Conservation (phyloP, 2,888 invertebrate species). For the Boloria selene region DNA sequence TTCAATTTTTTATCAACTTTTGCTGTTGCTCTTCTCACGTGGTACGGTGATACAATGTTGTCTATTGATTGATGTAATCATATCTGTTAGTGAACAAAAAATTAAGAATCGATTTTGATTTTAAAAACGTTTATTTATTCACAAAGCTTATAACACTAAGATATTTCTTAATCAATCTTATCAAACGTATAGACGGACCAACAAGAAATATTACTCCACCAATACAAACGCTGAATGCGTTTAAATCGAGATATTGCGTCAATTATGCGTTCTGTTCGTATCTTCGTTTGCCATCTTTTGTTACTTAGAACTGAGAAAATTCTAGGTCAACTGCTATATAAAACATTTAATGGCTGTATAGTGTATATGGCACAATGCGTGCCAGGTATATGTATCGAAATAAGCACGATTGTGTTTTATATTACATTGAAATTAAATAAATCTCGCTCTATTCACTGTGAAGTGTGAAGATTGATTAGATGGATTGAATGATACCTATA, state of each 20-base stretch:
- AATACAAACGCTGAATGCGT: constrained; percentile 3
- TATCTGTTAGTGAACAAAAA: no score
- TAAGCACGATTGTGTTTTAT: neutral
- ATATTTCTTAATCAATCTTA: neutral
- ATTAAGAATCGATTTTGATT: no score
- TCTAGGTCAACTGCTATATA: constrained; percentile 36
- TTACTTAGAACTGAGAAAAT: constrained; percentile 34
- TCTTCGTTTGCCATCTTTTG: constrained; percentile 35
- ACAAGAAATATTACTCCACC: neutral
- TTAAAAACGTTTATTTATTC: no score
- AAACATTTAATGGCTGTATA: constrained; percentile 15
- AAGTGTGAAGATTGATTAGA: neutral
- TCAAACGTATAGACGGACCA: neutral
- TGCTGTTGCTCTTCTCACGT: no score
- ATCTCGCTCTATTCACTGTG: neutral
- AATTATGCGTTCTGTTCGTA: constrained; percentile 32
- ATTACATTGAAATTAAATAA: constrained; percentile 12
- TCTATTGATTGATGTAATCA: no score
- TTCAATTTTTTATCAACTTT: no score
- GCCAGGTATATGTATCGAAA: neutral
- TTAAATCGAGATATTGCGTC: constrained; percentile 32
- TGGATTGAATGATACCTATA: no score
- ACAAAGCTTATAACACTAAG: no score
- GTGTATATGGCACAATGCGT: constrained; percentile 1
- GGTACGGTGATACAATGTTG: no score